Conservation (phyloP, 2,888 invertebrate genomes). For the Lysandra coridon region DNA sequence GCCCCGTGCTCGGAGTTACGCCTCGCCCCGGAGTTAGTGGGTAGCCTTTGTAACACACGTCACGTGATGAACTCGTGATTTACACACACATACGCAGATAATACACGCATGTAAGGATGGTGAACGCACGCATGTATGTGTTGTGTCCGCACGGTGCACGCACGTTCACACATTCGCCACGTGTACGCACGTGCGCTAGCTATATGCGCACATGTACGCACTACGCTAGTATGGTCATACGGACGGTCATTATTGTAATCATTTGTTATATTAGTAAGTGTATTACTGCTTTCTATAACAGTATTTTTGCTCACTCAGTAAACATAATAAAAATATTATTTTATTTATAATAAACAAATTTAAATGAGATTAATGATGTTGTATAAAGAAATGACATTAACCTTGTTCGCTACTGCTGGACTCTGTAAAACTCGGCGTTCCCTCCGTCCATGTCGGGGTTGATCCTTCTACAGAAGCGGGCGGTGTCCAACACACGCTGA, state of each 20-base stretch:
- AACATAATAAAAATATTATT: not conserved
- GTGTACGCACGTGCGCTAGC: not conserved
- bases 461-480: conserved; percentile 93
- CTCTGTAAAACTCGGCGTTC: conserved; percentile 98
- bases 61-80: conserved; percentile 19
- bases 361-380: not conserved
- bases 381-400: conserved; percentile 36
- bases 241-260: not conserved
- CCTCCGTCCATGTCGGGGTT: conserved; percentile 99
- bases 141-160: not conserved
- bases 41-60: conserved; percentile 55
- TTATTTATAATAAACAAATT: not conserved
- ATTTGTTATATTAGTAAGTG: conserved; percentile 8
- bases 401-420: conserved; percentile 96
- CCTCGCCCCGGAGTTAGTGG: conserved; percentile 74
- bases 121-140: not conserved
- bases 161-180: not conserved
- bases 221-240: not conserved
- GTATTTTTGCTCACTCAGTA: not conserved
- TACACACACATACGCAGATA: not conserved
- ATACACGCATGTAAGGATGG: not conserved
- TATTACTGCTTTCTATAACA: not conserved
- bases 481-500: conserved; percentile 86
- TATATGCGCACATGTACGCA: not conserved
- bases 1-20: conserved; percentile 58